Evolutionary conservation across 1,140 invertebrate genomes (phyloP).

Genomic region (Bilobella aurantiaca): DNA sequence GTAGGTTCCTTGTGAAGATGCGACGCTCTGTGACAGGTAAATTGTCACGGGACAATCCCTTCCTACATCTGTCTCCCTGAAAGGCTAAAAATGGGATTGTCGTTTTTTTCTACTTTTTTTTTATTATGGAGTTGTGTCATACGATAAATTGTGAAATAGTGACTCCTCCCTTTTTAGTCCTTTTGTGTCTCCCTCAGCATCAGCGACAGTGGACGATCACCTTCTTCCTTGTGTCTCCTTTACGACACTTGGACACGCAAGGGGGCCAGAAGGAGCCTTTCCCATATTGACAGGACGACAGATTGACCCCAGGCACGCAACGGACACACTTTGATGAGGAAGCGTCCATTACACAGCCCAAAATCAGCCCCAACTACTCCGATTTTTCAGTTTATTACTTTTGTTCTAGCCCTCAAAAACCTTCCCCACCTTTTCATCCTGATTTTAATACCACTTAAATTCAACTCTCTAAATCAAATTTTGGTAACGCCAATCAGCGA

Average conservation of each 20-base stretch:
- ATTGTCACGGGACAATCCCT: neutral
- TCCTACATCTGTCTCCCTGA: too few relatives aligned
- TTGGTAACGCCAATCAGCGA: too few relatives aligned
- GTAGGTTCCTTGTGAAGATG: neutral
- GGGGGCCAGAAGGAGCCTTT: neutral
- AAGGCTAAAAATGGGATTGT: too few relatives aligned
- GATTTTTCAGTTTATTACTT: constrained; percentile 7
- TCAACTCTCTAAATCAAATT: too few relatives aligned
- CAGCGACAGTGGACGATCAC: neutral
- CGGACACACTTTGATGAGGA: constrained; percentile 6
- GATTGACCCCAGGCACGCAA: neutral
- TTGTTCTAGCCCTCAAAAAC: neutral
- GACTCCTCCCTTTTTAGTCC: neutral
- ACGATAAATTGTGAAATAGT: neutral
- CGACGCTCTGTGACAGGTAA: neutral
- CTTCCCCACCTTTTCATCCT: neutral
- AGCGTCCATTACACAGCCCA: neutral
- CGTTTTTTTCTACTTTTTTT: too few relatives aligned
- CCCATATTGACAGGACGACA: constrained; percentile 1
- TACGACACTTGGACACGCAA: constrained; percentile 5
- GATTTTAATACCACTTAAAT: neutral
- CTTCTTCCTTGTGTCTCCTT: neutral
- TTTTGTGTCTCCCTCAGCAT: neutral
- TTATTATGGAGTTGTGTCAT: neutral
- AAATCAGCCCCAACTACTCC: neutral